phyloP scores from a whole-genome alignment of 1,140 invertebrate genomes.

The Formica exsecta region DNA sequence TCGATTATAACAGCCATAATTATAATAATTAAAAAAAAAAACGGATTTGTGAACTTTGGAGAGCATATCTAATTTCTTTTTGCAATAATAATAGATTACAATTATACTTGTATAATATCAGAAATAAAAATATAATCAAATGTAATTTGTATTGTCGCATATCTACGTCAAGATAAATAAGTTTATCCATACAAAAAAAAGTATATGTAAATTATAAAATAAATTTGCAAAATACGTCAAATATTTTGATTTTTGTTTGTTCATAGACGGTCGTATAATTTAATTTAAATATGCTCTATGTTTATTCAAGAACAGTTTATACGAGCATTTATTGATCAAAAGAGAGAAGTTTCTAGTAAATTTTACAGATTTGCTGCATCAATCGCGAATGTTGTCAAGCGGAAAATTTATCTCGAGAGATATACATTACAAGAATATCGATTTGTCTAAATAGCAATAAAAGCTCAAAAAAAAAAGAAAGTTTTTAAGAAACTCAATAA shows the following conservation, averaged over 20 bases:
- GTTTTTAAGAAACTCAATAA: background rate
- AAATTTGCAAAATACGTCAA: background rate
- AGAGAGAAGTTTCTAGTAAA: background rate
- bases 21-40: too few relatives aligned
- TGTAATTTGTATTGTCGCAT: background rate
- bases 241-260: slow-evolving; percentile 7
- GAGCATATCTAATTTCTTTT: background rate
- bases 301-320: background rate
- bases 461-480: background rate
- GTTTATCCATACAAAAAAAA: background rate
- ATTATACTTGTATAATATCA: background rate
- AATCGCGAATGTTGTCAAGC: background rate
- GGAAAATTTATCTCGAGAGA: background rate
- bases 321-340: background rate
- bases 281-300: background rate
- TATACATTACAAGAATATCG: background rate
- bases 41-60: background rate
- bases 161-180: background rate
- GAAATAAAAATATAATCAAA: background rate
- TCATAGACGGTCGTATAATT: background rate
- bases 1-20: background rate
- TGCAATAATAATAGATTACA: background rate
- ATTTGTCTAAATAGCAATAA: background rate
- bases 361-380: background rate
- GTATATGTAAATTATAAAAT: background rate